Evolutionary conservation across 2,113 vertebrate genomes (phyloP).

Genomic region (Melanotaenia duboulayi): DNA sequence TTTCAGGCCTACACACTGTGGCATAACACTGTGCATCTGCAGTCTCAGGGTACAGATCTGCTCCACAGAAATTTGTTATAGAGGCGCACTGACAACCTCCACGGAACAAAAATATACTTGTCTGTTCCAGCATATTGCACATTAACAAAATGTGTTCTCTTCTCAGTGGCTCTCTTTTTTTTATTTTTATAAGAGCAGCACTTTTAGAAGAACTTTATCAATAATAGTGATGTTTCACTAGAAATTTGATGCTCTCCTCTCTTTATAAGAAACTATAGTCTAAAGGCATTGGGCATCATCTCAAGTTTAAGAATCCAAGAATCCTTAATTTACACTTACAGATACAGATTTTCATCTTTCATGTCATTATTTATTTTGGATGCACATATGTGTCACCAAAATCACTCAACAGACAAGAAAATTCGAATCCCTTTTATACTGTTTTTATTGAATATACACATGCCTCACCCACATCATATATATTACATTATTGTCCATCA

Average conservation of each 20-base stretch:
- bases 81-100: constrained; percentile 7
- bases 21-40: constrained; percentile 21
- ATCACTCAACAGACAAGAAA: constrained; percentile 12
- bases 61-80: constrained; percentile 21
- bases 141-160: neutral
- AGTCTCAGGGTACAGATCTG: constrained; percentile 17
- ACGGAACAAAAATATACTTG: neutral
- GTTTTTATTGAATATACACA: constrained; percentile 20
- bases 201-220: neutral
- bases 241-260: neutral
- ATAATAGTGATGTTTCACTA: neutral
- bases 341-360: neutral
- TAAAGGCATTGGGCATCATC: neutral
- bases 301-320: neutral
- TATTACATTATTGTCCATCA: constrained; percentile 37
- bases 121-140: neutral
- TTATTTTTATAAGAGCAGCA: neutral
- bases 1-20: constrained; percentile 35
- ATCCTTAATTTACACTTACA: neutral
- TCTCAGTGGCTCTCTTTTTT: neutral
- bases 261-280: neutral
- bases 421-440: neutral
- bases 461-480: constrained; percentile 34
- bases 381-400: neutral
- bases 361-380: neutral